A percentile compares a stretch with the other conserved stretches of the same genome.
phyloP scores from a whole-genome alignment of 2,113 vertebrate species.

The Gallinago jamesoni region DNA sequence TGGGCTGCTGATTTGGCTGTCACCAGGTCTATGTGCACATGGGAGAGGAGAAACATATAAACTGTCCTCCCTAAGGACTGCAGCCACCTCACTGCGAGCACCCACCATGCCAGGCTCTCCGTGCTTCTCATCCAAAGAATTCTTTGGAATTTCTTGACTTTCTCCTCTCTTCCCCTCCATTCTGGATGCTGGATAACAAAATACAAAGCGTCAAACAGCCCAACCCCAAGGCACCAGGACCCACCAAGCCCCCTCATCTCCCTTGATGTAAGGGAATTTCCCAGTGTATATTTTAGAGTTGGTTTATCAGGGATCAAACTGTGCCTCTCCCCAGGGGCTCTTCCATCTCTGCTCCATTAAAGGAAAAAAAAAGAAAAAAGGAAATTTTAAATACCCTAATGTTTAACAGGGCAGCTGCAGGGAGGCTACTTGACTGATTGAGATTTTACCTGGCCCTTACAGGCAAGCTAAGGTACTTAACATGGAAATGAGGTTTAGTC shows the following conservation, averaged over 20 bases:
- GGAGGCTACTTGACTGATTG: slow-evolving; percentile 56
- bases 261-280: neutral
- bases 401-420: slow-evolving; percentile 55
- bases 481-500: slow-evolving; percentile 71
- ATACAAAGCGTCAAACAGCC: neutral
- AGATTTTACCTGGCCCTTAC: slow-evolving; percentile 59
- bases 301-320: neutral
- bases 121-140: neutral
- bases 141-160: neutral
- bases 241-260: neutral
- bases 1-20: neutral
- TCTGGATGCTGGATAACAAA: neutral
- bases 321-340: neutral
- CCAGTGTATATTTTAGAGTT: neutral
- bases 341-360: slow-evolving; percentile 29
- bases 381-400: neutral
- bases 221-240: neutral
- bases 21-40: neutral
- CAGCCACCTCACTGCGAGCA: neutral
- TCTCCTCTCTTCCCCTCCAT: neutral
- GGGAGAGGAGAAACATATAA: neutral
- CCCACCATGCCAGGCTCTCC: fast-evolving
- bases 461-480: slow-evolving; percentile 56
- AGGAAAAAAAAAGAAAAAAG: neutral
- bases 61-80: neutral